Percentiles rank a stretch among this genome's conserved stretches.
Conservation (phyloP, 2,888 invertebrate genomes). For the Saturnia japonica region DNA sequence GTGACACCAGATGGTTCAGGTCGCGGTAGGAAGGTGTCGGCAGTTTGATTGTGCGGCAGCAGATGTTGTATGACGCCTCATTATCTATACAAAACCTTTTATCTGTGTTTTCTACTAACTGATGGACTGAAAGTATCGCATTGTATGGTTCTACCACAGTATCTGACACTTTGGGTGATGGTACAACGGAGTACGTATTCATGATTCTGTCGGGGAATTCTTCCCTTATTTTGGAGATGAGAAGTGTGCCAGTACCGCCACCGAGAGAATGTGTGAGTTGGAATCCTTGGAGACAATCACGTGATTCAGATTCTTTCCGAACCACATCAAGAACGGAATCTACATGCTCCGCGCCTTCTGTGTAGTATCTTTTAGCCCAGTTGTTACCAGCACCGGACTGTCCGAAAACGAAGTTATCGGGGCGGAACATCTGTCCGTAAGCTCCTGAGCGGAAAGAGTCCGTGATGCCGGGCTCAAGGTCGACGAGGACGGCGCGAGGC, state of each 20-base stretch:
- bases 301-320: no score
- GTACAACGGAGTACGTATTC: slow-evolving; percentile 97
- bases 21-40: slow-evolving; percentile 96
- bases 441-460: slow-evolving; percentile 97
- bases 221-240: slow-evolving; percentile 98
- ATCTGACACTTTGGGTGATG: no score
- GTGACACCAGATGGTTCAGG: slow-evolving; percentile 94
- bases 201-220: slow-evolving; percentile 99
- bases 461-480: slow-evolving; percentile 98
- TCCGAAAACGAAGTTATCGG: slow-evolving; percentile 97
- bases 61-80: slow-evolving; percentile 95
- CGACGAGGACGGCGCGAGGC: slow-evolving; percentile 79
- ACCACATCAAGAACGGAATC: no score
- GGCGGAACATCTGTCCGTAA: slow-evolving; percentile 96
- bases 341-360: no score
- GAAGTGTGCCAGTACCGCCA: slow-evolving; percentile 97
- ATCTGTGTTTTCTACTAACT: slow-evolving; percentile 94
- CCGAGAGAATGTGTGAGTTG: slow-evolving; percentile 97
- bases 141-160: slow-evolving; percentile 97
- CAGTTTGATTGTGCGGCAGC: slow-evolving; percentile 93
- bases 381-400: slow-evolving; percentile 93
- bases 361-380: no score
- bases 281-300: slow-evolving; percentile 97
- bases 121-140: slow-evolving; percentile 93
- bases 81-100: slow-evolving; percentile 96